Base-by-base conservation (phyloP, 2,113 vertebrate species). In the Propithecus coquereli region DNA sequence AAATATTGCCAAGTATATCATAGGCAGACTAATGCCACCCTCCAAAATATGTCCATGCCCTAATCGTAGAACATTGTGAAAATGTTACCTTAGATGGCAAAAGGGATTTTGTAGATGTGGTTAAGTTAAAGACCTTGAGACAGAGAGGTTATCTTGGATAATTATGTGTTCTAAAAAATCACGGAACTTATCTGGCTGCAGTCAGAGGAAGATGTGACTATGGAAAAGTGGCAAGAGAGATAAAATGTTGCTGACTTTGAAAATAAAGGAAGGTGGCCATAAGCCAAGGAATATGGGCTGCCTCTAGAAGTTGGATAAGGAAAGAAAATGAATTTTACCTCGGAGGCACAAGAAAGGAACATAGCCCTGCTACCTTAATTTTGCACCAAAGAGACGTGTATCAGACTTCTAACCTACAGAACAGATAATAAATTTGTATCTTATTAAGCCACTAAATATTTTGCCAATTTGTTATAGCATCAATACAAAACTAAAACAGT, bases 261-360 rank as follows among this genome's bases (percentile, higher is more conserved):
- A 63, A 81, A 52, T 71, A 12, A 25, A 61, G 27, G 43, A 74
- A 52, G 11, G 7, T 65, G 34, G 11, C 52, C 66, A 27, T 25
- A n/a, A 17, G 54, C 34, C 22, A 82, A 32, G 30, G 18, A 13
- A 54, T 27, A 5, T 84, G 54, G 2, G 3, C 11, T 77, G 9
- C 14, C 8, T 63, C 17, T 34, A 63, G 18, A 88, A 34, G 13
- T 6, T 45, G 43, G 52, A 23, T 43, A 32, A 87, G 8, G 34
- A 32, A 82, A 34, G 4, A 18, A 63, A 25, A 57, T 3, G 3
- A 3, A 23, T 52, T 63, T 10, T 13, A 1, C 12, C 0, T 7
- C 37, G 8, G 2, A 50, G 16, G 2, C 10, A 66, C 40, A 10
- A 32, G 30, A 54, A 40, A 80, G 32, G 17, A 66, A 4, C 27